phyloP scores from a whole-genome alignment of 2,888 invertebrate species.

The Drosophila infuscata region DNA sequence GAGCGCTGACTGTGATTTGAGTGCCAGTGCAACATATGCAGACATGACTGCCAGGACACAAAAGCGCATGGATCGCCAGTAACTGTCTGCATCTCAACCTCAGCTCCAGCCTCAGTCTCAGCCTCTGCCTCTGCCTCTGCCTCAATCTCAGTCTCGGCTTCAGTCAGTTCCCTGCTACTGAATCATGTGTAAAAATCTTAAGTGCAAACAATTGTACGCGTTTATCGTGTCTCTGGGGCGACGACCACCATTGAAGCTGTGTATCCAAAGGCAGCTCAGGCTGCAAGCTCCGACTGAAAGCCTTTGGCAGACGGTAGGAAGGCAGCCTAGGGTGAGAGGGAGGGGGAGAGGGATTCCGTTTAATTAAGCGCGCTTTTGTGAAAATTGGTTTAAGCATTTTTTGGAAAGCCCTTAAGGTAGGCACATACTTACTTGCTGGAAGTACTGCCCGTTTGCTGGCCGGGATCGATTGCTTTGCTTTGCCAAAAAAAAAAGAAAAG shows the following conservation, averaged over 20 bases:
- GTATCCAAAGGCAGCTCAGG: slow-evolving; percentile 15
- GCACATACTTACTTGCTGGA: slow-evolving; percentile 33
- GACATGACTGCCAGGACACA: slow-evolving; percentile 80
- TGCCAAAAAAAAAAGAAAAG: slow-evolving; percentile 36
- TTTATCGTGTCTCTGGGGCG: slow-evolving; percentile 83
- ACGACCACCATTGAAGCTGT: slow-evolving; percentile 81
- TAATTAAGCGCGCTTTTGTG: slow-evolving; percentile 75
- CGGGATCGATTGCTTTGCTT: slow-evolving; percentile 57
- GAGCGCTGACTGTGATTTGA: slow-evolving; percentile 59
- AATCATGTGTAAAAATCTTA: slow-evolving; percentile 86
- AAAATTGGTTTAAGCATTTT: slow-evolving; percentile 79
- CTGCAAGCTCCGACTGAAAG: slow-evolving; percentile 5
- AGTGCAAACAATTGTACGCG: slow-evolving; percentile 85
- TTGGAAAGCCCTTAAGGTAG: slow-evolving; percentile 77
- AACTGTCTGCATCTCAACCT: slow-evolving; percentile 16
- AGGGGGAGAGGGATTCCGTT: slow-evolving; percentile 65
- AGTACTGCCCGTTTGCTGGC: slow-evolving; percentile 17
- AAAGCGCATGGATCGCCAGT: slow-evolving; percentile 56
- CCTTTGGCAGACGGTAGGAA: slow-evolving; percentile 14
- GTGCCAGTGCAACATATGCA: slow-evolving; percentile 78
- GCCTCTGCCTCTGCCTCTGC: slow-evolving; percentile 7
- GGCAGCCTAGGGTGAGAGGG: slow-evolving; percentile 35
- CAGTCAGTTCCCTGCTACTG: slow-evolving; percentile 64
- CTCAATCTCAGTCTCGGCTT: neutral
- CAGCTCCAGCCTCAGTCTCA: neutral